Conservation (phyloP, 2,888 invertebrate species). For the Drosophila putrida region DNA sequence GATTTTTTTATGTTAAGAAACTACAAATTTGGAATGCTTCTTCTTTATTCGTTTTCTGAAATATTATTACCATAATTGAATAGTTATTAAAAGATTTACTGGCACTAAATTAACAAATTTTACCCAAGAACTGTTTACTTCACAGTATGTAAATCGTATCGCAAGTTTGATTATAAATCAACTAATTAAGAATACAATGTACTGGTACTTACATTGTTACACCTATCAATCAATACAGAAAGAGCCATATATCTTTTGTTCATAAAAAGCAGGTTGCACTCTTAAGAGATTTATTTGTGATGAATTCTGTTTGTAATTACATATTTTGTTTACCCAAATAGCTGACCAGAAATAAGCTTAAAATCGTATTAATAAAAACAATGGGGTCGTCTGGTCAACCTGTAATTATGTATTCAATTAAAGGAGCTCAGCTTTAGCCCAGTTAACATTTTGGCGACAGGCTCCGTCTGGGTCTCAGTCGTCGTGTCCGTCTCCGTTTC, state of each 20-base stretch:
- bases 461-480: constrained; percentile 24
- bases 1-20: no score
- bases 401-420: constrained; percentile 69
- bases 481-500: constrained; percentile 10
- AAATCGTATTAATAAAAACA: constrained; percentile 69
- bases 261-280: constrained; percentile 3
- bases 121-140: not conserved
- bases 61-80: no score
- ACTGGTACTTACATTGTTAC: not conserved
- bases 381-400: constrained; percentile 42
- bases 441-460: constrained; percentile 64
- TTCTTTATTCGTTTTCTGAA: no score
- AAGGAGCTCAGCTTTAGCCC: constrained; percentile 25
- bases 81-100: no score
- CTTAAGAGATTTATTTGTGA: constrained; percentile 45
- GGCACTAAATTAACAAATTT: no score
- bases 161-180: not conserved
- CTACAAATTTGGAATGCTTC: no score
- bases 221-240: constrained; percentile 47
- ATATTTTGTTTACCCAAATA: constrained; percentile 17
- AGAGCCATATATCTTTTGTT: not conserved
- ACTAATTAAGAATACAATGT: constrained; percentile 10
- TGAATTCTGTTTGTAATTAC: constrained; percentile 58
- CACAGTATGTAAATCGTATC: not conserved
- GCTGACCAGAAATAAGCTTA: constrained; percentile 55